Conservation (phyloP, 2,888 invertebrate species). For the Helobdella robusta region DNA sequence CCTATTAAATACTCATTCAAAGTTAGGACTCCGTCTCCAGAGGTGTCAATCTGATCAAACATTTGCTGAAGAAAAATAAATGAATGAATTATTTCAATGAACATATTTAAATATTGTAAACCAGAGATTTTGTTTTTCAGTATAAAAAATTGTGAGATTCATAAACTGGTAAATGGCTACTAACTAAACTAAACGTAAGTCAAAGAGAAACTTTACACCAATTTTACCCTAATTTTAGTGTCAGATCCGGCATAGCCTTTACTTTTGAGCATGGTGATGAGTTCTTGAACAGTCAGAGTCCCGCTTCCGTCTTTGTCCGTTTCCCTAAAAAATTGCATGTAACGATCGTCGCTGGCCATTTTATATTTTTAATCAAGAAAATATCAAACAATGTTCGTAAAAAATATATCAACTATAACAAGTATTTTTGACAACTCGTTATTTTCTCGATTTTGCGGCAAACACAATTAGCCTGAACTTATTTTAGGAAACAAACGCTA, state of each 20-base stretch:
- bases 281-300: constrained; percentile 25
- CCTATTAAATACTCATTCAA: constrained; percentile 27
- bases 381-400: too few relatives aligned
- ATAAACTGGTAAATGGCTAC: neutral
- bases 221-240: constrained; percentile 21
- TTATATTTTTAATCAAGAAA: too few relatives aligned
- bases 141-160: neutral
- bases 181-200: neutral
- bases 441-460: too few relatives aligned
- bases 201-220: neutral
- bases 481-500: too few relatives aligned
- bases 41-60: constrained; percentile 25
- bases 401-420: too few relatives aligned
- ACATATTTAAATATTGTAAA: neutral
- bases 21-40: constrained; percentile 28
- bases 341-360: constrained; percentile 13
- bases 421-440: too few relatives aligned
- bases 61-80: constrained; percentile 21
- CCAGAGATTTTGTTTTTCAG: neutral
- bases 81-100: neutral
- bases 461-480: too few relatives aligned
- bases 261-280: constrained; percentile 24
- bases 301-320: constrained; percentile 31
- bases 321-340: constrained; percentile 24
- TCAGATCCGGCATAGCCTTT: constrained; percentile 26